phyloP scores from a whole-genome alignment of 2,113 vertebrate species.

The Ciconia boyciana region DNA sequence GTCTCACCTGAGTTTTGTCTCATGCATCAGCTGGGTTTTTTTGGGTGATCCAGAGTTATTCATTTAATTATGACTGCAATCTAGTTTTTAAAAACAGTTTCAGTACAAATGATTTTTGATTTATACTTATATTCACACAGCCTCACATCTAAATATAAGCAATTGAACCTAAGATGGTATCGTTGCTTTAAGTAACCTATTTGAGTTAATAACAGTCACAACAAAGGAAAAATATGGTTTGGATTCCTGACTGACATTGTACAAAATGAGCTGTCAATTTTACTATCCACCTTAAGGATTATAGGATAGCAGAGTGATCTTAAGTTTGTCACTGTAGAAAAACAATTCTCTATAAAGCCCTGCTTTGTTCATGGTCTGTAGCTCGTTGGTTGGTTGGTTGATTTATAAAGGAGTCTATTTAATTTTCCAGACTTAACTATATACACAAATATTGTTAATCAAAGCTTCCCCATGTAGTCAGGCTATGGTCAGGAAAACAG shows the following conservation, averaged over 20 bases:
- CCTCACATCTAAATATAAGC: not conserved
- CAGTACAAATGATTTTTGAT: not conserved
- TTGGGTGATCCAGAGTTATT: not conserved
- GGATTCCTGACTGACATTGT: not conserved
- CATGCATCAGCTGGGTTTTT: not conserved
- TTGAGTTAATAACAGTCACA: not conserved
- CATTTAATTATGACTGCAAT: not conserved
- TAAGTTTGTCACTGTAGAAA: not conserved
- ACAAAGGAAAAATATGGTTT: not conserved
- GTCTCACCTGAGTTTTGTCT: not conserved
- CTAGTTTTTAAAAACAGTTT: not conserved
- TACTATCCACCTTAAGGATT: not conserved
- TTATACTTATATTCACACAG: not conserved
- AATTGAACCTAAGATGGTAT: not conserved
- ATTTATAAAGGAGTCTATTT: not conserved
- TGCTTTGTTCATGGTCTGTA: not conserved
- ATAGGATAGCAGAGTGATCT: not conserved
- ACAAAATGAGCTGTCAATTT: not conserved
- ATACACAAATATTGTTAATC: not conserved
- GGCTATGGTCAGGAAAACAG: not conserved
- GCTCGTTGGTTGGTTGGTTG: not conserved
- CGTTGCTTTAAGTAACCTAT: not conserved
- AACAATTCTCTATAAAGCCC: not conserved
- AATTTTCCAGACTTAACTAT: not conserved
- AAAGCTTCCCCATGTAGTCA: not conserved